phyloP scores from a whole-genome alignment of 2,113 vertebrate genomes.

The Sisor rabdophorus region DNA sequence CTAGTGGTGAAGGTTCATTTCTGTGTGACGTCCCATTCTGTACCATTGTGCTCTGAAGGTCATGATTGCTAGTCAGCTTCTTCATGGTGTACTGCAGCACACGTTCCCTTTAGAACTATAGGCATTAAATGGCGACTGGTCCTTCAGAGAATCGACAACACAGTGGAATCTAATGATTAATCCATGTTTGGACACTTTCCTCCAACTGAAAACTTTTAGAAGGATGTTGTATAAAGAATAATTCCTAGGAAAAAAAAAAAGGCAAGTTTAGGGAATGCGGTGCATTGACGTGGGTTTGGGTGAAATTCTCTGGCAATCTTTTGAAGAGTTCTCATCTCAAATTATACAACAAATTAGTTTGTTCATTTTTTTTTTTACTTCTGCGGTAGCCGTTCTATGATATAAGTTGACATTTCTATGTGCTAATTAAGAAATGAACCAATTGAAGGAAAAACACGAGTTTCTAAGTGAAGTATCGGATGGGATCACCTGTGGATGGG shows the following conservation, averaged over 20 bases:
- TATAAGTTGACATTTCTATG: no score
- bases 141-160: neutral
- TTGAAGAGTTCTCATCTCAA: neutral
- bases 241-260: neutral
- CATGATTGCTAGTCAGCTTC: neutral
- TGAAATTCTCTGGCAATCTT: neutral
- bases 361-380: no score
- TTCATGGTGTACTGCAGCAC: neutral
- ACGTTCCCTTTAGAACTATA: neutral
- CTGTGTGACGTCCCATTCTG: neutral
- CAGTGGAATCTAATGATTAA: neutral
- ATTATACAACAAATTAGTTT: neutral
- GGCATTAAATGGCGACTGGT: neutral
- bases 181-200: neutral
- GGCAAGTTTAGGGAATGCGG: neutral
- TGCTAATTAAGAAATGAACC: no score
- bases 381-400: no score
- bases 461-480: no score
- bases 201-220: neutral
- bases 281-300: neutral
- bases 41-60: slow-evolving; percentile 8
- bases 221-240: neutral
- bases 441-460: no score
- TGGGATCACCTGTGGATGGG: no score
- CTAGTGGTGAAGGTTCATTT: neutral